A percentile compares a stretch with the other conserved stretches of the same genome.
These are phyloP conservation scores for Pogoniulus pusillus DNA, from an alignment of 2,797 vertebrate species.

Conservation along the genomic window DNA sequence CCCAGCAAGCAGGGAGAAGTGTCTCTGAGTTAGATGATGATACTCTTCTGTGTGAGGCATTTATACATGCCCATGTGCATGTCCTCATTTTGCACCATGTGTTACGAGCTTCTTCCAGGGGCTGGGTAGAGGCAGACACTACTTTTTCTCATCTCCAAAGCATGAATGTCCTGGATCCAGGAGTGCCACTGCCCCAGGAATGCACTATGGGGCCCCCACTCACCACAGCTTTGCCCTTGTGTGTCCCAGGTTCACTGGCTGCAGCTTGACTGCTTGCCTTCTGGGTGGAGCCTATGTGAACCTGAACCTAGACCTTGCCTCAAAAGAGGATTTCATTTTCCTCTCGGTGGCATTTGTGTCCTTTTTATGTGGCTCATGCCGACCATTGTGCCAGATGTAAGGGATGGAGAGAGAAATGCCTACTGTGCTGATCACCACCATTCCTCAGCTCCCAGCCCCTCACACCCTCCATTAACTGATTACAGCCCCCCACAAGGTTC, in stretches of 20 bases:
- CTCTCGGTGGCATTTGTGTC: accelerated
- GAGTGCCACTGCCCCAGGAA: neutral
- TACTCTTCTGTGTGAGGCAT: neutral
- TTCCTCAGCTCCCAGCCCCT: neutral
- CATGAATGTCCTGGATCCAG: neutral
- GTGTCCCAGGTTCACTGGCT: neutral
- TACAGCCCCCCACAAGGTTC: neutral
- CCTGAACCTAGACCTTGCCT: neutral
- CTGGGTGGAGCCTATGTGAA: neutral
- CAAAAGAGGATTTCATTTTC: neutral
- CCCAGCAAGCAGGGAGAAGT: accelerated
- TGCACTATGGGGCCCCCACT: neutral
- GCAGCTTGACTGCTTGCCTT: neutral
- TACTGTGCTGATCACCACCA: accelerated
- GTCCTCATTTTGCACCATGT: neutral
- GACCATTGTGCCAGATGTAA: neutral
- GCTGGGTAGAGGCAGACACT: neutral
- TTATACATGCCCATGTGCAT: accelerated
- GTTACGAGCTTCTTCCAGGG: neutral
- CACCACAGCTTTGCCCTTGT: neutral
- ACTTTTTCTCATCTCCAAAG: neutral
- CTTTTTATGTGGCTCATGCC: neutral
- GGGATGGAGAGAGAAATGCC: neutral
- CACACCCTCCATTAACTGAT: neutral
- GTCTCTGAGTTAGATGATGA: neutral